These are phyloP conservation scores for Drosophila neotestacea DNA, from an alignment of 2,888 invertebrate genomes.

Conservation along the genomic window DNA sequence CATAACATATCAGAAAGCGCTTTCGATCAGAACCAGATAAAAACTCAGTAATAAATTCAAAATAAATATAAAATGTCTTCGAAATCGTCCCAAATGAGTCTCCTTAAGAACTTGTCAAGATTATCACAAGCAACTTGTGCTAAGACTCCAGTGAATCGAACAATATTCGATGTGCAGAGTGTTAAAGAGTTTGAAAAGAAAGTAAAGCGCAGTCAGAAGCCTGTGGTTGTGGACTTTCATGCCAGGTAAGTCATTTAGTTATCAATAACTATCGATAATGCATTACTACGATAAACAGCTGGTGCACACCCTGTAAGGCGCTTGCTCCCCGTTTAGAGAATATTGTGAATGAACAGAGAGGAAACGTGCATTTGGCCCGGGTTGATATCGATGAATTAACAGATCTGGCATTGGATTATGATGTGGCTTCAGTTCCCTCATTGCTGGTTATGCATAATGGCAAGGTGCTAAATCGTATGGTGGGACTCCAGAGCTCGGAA, in stretches of 20 bases:
- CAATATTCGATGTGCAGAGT: constrained; percentile 94
- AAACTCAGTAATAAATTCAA: background rate
- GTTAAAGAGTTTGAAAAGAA: constrained; percentile 94
- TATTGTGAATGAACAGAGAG: constrained; percentile 91
- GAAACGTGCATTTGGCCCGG: constrained; percentile 94
- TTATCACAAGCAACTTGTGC: constrained; percentile 9
- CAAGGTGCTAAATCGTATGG: constrained; percentile 92
- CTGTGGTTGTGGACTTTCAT: constrained; percentile 97
- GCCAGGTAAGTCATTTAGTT: constrained; percentile 90
- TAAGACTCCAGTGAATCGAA: constrained; percentile 30
- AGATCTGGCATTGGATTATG: constrained; percentile 94
- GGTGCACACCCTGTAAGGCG: constrained; percentile 98
- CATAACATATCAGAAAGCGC: background rate
- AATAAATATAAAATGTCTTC: constrained; percentile 28
- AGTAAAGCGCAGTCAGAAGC: constrained; percentile 93
- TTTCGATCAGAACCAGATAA: constrained; percentile 7
- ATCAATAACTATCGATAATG: constrained; percentile 88
- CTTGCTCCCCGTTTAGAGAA: constrained; percentile 94
- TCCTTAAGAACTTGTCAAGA: constrained; percentile 19
- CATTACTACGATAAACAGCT: constrained; percentile 86
- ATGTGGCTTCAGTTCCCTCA: constrained; percentile 95
- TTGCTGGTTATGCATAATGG: constrained; percentile 94
- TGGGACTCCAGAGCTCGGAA: constrained; percentile 95
- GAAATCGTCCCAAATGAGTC: background rate
- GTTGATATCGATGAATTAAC: constrained; percentile 96